Evolutionary conservation across 2,797 vertebrate genomes (phyloP), one percentile per base, ranked within the genome.

Genomic region (Diplodus puntazzo): DNA sequence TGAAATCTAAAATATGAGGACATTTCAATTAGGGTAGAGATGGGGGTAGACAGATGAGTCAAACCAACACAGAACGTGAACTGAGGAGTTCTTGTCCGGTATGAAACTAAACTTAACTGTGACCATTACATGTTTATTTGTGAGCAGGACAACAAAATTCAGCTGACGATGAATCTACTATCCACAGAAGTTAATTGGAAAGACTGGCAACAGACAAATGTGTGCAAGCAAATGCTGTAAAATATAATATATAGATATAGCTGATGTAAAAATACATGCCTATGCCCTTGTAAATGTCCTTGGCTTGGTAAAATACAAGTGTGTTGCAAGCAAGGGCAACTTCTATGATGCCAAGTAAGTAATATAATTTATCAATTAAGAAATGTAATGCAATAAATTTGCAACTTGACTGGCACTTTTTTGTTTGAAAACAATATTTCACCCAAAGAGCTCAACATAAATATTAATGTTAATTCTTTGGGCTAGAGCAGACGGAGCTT

Each of bases 381-480:
- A 25, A 55, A 61, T 49, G 10, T 43, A 20, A 67, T 30, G 55
- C 6, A 69, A 27, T 46, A 25, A 42, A 66, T 67, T 67, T 64
- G 13, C 27, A 48, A 30, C 34, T 67, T 77, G 4, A 9, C 9
- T 46, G 12, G 20, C 23, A 43, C 63, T 66, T 13, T 80, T 67
- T 78, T 82, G 16, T 77, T 77, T 75, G 63, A 34, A 84, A 78
- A 76, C 69, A 66, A 58, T 84, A 16, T 66, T 79, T 86, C 49
- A 69, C 52, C 58, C 34, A 48, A 42, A 82, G 49, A 83, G 57
- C 52, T 25, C 3, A 10, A 17, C 71, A 87, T 90, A 63, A 90
- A 92, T 91, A 91, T 92, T 89, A 81, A 90, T 92, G 73, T 59
- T 65, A 66, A 53, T 60, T 78, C 42, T 75, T 64, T 63, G 13